Evolutionary conservation across 2,113 vertebrate species (phyloP).

Genomic region (Gorsachius goisagi): DNA sequence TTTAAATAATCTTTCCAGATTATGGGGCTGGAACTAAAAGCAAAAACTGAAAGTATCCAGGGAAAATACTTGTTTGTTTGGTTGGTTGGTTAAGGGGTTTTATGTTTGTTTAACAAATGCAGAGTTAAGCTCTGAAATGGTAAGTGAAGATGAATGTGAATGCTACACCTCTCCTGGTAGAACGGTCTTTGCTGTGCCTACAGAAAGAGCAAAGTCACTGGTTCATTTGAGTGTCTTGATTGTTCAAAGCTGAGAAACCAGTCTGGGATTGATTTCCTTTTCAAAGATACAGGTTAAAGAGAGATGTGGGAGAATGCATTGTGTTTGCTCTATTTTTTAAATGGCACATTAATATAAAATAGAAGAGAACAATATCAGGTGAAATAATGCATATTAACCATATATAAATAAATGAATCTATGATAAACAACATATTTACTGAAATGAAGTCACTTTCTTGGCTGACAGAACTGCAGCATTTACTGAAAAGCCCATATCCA

Average conservation of each 20-base stretch:
- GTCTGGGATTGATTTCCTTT: not conserved
- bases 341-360: not conserved
- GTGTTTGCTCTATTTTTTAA: not conserved
- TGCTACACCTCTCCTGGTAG: not conserved
- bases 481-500: not conserved
- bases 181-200: not conserved
- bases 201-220: not conserved
- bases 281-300: not conserved
- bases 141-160: not conserved
- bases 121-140: not conserved
- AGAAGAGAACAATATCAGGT: not conserved
- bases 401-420: not conserved
- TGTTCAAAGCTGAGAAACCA: not conserved
- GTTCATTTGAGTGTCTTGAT: not conserved
- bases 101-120: not conserved
- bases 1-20: not conserved
- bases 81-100: not conserved
- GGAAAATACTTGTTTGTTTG: not conserved
- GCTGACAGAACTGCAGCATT: not conserved
- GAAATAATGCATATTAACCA: not conserved
- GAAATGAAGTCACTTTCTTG: not conserved
- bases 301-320: not conserved
- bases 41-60: not conserved
- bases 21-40: not conserved
- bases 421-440: not conserved